These are phyloP conservation scores for Eudasyphora cyanicolor DNA, from an alignment of 2,888 invertebrate genomes.

Conservation along the genomic window DNA sequence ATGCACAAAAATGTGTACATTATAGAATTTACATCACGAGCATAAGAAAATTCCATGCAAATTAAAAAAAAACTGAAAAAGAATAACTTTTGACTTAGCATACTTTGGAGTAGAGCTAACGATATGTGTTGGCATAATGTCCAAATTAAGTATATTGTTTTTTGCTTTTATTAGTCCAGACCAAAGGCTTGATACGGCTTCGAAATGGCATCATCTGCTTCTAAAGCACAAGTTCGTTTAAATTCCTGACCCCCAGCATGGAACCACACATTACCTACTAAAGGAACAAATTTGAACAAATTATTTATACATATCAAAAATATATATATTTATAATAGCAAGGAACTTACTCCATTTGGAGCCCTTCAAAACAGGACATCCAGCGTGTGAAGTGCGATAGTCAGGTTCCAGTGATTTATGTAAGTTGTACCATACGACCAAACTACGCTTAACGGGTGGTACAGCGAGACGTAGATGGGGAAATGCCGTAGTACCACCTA, in stretches of 20 bases:
- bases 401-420: constrained; percentile 94
- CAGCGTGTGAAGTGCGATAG: constrained; percentile 92
- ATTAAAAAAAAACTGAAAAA: too few relatives aligned
- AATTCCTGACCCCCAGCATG: constrained; percentile 93
- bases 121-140: too few relatives aligned
- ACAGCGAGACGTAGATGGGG: constrained; percentile 90
- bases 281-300: constrained; percentile 26
- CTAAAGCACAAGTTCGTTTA: constrained; percentile 81
- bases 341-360: constrained; percentile 94
- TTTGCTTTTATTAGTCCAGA: not conserved
- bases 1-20: too few relatives aligned
- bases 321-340: not conserved
- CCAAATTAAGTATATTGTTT: too few relatives aligned
- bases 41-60: too few relatives aligned
- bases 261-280: constrained; percentile 92
- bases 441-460: constrained; percentile 92
- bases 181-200: not conserved
- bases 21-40: too few relatives aligned
- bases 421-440: constrained; percentile 96
- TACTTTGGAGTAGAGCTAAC: too few relatives aligned
- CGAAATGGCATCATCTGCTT: constrained; percentile 56
- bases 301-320: too few relatives aligned
- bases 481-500: constrained; percentile 97
- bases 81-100: too few relatives aligned
- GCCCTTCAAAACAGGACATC: constrained; percentile 95